A percentile compares a stretch with the other conserved stretches of the same genome.
These are phyloP conservation scores for Poecilia gillii DNA, from an alignment of 2,797 vertebrate genomes.

Conservation along the genomic window DNA sequence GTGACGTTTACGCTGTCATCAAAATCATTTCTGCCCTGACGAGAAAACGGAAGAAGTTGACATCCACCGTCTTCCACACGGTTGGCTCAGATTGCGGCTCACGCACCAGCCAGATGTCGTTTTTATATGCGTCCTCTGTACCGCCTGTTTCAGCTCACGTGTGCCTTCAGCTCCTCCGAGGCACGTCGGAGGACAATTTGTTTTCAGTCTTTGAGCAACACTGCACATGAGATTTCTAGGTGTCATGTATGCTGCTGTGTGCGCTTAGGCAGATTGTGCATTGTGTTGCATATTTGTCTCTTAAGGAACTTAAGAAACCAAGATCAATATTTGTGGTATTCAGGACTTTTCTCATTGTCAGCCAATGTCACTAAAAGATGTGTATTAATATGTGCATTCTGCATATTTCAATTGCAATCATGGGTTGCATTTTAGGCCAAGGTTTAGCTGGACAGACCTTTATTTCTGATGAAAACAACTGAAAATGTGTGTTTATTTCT, in stretches of 20 bases:
- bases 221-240: slow-evolving; percentile 17
- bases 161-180: slow-evolving; percentile 25
- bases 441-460: not conserved
- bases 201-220: slow-evolving; percentile 26
- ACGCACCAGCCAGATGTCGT: slow-evolving; percentile 64
- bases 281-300: not conserved
- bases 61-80: slow-evolving; percentile 32
- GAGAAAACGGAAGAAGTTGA: slow-evolving; percentile 36
- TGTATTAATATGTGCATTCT: not conserved
- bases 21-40: slow-evolving; percentile 46
- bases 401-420: not conserved
- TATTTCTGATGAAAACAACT: not conserved
- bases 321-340: not conserved
- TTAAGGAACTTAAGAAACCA: not conserved
- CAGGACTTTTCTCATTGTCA: not conserved
- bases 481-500: too few species aligned
- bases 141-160: slow-evolving; percentile 6
- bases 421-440: not conserved
- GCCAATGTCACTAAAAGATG: not conserved
- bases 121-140: slow-evolving; percentile 10
- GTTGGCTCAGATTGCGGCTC: slow-evolving; percentile 54
- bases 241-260: slow-evolving; percentile 22
- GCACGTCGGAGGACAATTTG: slow-evolving; percentile 33
- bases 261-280: not conserved
- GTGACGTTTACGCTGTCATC: slow-evolving; percentile 56